Conservation (phyloP, 2,888 invertebrate species). For the Eilema caniola region DNA sequence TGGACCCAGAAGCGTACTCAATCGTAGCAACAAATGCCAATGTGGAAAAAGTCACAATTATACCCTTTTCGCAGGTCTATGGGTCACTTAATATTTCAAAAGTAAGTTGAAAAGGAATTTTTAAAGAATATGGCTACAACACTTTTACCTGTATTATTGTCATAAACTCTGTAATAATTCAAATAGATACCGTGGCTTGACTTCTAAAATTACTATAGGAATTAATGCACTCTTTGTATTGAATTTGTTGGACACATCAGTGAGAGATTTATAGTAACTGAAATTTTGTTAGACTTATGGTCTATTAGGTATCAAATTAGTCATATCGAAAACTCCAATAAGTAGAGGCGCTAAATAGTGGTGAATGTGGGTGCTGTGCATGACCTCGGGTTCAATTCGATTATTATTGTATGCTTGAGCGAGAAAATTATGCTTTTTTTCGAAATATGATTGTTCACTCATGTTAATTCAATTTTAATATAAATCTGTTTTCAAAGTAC, state of each 20-base stretch:
- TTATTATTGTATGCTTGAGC: neutral
- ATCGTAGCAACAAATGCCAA: constrained; percentile 55
- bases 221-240: too few relatives aligned
- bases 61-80: constrained; percentile 62
- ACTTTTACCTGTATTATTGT: too few relatives aligned
- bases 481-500: neutral
- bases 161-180: neutral
- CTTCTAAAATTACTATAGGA: neutral
- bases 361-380: neutral
- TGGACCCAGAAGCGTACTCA: constrained; percentile 70
- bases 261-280: too few relatives aligned
- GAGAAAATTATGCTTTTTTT: neutral
- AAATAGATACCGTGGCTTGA: too few relatives aligned
- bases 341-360: neutral
- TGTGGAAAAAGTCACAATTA: constrained; percentile 61
- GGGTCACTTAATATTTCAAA: constrained; percentile 48
- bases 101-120: constrained; percentile 48
- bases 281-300: too few relatives aligned
- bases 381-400: neutral
- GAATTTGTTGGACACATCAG: too few relatives aligned
- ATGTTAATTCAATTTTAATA: neutral
- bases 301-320: too few relatives aligned
- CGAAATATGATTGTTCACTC: neutral
- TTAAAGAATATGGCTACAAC: neutral
- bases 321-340: too few relatives aligned